Percentiles rank a stretch among this genome's conserved stretches.
These are phyloP conservation scores for Lepidostoma basale DNA, from an alignment of 1,140 invertebrate genomes.

Conservation along the genomic window DNA sequence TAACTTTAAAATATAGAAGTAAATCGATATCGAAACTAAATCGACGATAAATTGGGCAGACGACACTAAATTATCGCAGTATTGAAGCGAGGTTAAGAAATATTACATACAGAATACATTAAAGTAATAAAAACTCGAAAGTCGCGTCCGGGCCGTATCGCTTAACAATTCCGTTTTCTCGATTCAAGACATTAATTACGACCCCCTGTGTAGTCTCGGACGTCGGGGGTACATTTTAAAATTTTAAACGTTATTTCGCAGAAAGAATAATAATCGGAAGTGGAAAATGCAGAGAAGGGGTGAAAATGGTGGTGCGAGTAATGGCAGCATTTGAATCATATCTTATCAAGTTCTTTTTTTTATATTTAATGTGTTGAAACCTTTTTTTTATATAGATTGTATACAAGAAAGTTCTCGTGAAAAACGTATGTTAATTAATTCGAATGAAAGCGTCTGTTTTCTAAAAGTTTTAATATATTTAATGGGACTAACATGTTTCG, in stretches of 20 bases:
- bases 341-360: too few species aligned
- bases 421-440: too few species aligned
- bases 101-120: constrained; percentile 4
- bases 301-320: constrained; percentile 21
- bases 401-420: too few species aligned
- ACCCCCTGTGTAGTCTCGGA: not conserved
- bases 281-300: constrained; percentile 1
- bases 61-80: too few species aligned
- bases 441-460: too few species aligned
- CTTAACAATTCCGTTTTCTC: constrained; percentile 32
- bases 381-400: too few species aligned
- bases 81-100: not conserved
- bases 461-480: too few species aligned
- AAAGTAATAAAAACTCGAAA: constrained; percentile 1
- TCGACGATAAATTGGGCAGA: too few species aligned
- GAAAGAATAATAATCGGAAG: constrained; percentile 40
- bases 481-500: too few species aligned
- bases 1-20: too few species aligned
- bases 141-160: constrained; percentile 11
- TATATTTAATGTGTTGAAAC: too few species aligned
- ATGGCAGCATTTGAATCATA: constrained; percentile 24
- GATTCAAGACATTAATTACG: constrained; percentile 21
- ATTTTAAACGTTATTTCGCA: constrained; percentile 34
- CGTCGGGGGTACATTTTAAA: constrained; percentile 27
- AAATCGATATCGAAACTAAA: too few species aligned